Percentiles rank a stretch among this genome's conserved stretches.
phyloP scores from a whole-genome alignment of 2,888 invertebrate genomes.

The Cerastoderma edule region DNA sequence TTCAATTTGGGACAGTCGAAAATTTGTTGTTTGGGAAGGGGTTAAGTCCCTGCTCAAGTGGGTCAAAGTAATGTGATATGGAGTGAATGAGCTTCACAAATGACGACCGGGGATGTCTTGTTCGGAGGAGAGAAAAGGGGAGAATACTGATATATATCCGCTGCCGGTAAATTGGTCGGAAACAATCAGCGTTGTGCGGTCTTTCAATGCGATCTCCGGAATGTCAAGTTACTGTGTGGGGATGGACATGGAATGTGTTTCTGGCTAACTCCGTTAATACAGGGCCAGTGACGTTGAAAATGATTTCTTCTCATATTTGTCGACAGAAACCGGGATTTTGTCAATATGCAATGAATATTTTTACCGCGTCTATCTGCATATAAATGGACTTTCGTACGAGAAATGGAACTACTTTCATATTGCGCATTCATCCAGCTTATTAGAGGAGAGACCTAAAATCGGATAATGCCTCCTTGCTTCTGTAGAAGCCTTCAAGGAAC shows the following conservation, averaged over 20 bases:
- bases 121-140: no score
- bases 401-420: slow-evolving; percentile 9
- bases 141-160: no score
- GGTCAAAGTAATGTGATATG: no score
- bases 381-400: slow-evolving; percentile 9
- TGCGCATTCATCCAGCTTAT: neutral
- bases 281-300: neutral
- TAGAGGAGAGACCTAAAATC: neutral
- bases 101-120: no score
- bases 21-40: no score
- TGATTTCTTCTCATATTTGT: slow-evolving; percentile 13
- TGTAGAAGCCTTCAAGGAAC: neutral
- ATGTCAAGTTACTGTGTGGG: no score
- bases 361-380: slow-evolving; percentile 9
- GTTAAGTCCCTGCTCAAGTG: no score
- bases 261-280: neutral
- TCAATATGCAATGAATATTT: slow-evolving; percentile 17
- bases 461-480: neutral
- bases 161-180: neutral
- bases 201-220: neutral
- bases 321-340: no score
- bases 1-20: no score
- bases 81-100: no score
- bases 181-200: neutral
- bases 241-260: neutral